These are phyloP conservation scores for Latrodectus elegans DNA, from an alignment of 2,888 invertebrate genomes.

Conservation along the genomic window DNA sequence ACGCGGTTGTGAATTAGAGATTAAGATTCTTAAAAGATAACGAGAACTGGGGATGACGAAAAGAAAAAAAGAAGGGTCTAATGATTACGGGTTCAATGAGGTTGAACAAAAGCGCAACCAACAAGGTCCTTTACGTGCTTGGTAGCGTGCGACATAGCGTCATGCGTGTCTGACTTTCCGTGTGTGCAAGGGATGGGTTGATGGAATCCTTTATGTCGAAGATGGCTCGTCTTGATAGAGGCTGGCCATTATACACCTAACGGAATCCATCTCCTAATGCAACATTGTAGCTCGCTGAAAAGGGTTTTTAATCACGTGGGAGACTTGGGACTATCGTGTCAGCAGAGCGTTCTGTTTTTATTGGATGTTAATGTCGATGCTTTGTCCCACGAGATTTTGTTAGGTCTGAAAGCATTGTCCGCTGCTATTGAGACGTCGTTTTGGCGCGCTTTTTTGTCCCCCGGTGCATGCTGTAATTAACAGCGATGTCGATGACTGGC, in stretches of 20 bases:
- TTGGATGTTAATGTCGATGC: slow-evolving; percentile 25
- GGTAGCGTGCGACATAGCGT: slow-evolving; percentile 56
- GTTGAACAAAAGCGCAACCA: slow-evolving; percentile 62
- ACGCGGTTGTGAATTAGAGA: not conserved
- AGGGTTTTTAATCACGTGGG: slow-evolving; percentile 47
- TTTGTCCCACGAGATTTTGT: slow-evolving; percentile 15
- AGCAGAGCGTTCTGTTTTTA: slow-evolving; percentile 43
- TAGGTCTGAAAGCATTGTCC: not conserved
- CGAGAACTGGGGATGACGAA: not conserved
- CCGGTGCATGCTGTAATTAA: not conserved
- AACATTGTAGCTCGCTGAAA: slow-evolving; percentile 30
- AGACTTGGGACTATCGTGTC: slow-evolving; percentile 47
- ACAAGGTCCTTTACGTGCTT: slow-evolving; percentile 55
- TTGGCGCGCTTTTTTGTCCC: slow-evolving; percentile 11
- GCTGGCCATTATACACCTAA: slow-evolving; percentile 23
- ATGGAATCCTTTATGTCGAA: slow-evolving; percentile 27
- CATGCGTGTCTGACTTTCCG: slow-evolving; percentile 48
- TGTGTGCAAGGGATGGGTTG: slow-evolving; percentile 17
- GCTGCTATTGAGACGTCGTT: not conserved
- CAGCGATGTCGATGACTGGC: not conserved
- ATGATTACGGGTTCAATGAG: slow-evolving; percentile 58
- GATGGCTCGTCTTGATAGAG: slow-evolving; percentile 40
- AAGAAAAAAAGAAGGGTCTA: slow-evolving; percentile 27
- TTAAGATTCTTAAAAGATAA: slow-evolving; percentile 35
- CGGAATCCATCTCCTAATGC: slow-evolving; percentile 37